Evolutionary conservation across 2,888 invertebrate species (phyloP).

Genomic region (Euplagia quadripunctaria): DNA sequence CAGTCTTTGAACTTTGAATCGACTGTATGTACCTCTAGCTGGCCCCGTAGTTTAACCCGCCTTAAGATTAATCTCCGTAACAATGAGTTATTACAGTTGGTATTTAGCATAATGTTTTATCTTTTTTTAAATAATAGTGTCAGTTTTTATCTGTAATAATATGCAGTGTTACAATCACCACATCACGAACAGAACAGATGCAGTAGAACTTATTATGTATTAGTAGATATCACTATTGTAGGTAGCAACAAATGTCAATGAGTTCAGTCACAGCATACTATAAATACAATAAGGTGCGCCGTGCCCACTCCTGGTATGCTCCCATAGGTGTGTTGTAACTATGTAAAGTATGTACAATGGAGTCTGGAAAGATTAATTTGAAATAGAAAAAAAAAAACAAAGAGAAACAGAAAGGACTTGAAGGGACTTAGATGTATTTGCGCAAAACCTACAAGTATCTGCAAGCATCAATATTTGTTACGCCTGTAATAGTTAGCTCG

Average conservation of each 20-base stretch:
- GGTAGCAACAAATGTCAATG: constrained; percentile 54
- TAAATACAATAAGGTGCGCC: constrained; percentile 44
- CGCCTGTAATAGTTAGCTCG: too few species aligned
- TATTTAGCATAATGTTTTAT: too few species aligned
- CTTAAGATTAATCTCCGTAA: neutral
- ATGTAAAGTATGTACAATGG: constrained; percentile 18
- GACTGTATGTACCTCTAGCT: too few species aligned
- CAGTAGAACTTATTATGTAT: constrained; percentile 30
- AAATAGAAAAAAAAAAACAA: too few species aligned
- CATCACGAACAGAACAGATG: constrained; percentile 19
- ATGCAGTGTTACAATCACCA: neutral
- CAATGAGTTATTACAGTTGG: too few species aligned
- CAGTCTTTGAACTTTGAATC: too few species aligned
- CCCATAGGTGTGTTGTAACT: constrained; percentile 27
- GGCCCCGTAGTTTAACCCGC: too few species aligned
- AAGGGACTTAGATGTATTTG: too few species aligned
- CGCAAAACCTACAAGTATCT: too few species aligned
- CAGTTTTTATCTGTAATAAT: neutral
- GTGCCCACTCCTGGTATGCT: constrained; percentile 23
- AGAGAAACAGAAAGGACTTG: too few species aligned
- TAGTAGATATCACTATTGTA: constrained; percentile 35
- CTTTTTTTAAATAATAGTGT: too few species aligned
- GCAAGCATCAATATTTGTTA: too few species aligned
- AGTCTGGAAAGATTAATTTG: neutral
- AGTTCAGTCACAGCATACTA: constrained; percentile 36